Evolutionary conservation across 2,113 vertebrate genomes (phyloP).

Genomic region (Steatornis caripensis): DNA sequence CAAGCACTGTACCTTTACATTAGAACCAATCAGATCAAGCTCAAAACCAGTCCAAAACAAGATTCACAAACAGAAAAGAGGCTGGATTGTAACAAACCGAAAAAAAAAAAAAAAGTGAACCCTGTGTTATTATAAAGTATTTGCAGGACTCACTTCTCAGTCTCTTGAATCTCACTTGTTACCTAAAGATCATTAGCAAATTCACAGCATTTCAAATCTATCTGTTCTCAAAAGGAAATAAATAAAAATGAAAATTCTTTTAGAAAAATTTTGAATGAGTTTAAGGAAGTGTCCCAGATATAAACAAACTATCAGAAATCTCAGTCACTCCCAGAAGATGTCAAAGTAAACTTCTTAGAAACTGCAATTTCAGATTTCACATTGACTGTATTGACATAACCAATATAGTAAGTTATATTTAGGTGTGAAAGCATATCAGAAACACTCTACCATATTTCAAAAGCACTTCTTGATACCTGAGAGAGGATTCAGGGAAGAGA

Average conservation of each 20-base stretch:
- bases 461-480: background rate
- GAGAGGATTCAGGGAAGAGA: background rate
- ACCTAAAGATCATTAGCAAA: background rate
- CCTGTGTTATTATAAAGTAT: background rate
- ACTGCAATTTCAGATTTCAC: background rate
- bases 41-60: background rate
- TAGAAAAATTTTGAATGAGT: background rate
- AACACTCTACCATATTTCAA: background rate
- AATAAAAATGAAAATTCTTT: background rate
- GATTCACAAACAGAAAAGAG: background rate
- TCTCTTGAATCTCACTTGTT: background rate
- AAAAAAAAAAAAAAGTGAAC: no score
- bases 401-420: background rate
- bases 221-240: background rate
- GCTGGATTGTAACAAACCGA: background rate
- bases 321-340: background rate
- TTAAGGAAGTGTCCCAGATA: background rate
- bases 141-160: background rate
- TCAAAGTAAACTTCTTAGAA: background rate
- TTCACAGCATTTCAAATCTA: background rate
- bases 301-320: background rate
- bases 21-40: background rate
- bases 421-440: background rate
- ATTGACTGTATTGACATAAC: background rate
- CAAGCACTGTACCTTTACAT: background rate